Percentiles rank a stretch among this genome's conserved stretches.
Evolutionary conservation across 2,888 invertebrate genomes (phyloP).

Genomic region (Drosophila fulvimacula): DNA sequence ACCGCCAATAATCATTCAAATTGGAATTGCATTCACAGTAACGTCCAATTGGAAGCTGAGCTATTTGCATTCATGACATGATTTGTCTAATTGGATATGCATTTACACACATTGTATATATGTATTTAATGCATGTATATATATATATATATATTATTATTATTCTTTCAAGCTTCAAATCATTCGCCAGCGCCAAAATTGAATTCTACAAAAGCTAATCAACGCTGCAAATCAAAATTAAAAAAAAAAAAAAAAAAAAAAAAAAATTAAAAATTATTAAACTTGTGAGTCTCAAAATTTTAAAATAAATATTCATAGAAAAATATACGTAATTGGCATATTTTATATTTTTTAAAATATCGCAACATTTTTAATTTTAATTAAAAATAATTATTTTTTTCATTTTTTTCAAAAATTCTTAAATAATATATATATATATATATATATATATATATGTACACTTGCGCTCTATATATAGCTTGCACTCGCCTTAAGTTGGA

Average conservation of each 20-base stretch:
- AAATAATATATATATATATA: not conserved
- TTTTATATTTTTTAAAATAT: not conserved
- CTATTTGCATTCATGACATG: not conserved
- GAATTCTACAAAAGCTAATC: constrained; percentile 70
- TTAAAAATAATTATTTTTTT: too few species aligned
- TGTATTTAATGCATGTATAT: not conserved
- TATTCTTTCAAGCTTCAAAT: constrained; percentile 60
- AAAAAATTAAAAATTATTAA: not conserved
- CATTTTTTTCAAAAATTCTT: not conserved
- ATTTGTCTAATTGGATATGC: not conserved
- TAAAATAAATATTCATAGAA: not conserved
- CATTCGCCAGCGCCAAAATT: constrained; percentile 75
- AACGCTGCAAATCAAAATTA: constrained; percentile 1
- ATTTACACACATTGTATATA: not conserved
- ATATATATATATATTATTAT: not conserved
- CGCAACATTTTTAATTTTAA: too few species aligned
- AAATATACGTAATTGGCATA: not conserved
- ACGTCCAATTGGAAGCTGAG: not conserved
- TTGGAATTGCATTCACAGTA: not conserved
- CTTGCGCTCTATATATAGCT: constrained; percentile 1
- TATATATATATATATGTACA: constrained; percentile 3
- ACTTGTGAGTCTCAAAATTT: constrained; percentile 34
- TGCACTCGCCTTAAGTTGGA: not conserved
- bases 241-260: not conserved
- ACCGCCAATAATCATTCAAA: not conserved